Conservation (phyloP, 2,797 vertebrate species). For the Bufotes viridis region DNA sequence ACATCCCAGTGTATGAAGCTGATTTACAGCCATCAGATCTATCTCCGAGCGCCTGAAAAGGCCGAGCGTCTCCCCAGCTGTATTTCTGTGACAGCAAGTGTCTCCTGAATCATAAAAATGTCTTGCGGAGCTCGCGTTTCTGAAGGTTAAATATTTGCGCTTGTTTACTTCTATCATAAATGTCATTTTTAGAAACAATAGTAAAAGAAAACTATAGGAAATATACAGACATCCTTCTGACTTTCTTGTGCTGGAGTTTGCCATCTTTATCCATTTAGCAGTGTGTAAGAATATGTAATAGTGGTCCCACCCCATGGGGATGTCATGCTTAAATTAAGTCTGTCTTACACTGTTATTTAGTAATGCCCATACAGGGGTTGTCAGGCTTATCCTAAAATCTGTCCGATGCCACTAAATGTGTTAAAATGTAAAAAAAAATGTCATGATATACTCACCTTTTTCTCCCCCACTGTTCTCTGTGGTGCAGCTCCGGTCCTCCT, state of each 20-base stretch:
- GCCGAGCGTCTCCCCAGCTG: constrained; percentile 5
- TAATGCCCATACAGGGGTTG: too few relatives aligned
- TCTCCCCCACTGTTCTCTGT: too few relatives aligned
- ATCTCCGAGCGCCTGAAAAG: constrained; percentile 20
- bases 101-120: constrained; percentile 25
- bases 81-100: constrained; percentile 27
- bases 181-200: constrained; percentile 16
- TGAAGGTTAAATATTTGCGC: constrained; percentile 40
- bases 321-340: background rate
- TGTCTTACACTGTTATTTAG: too few relatives aligned
- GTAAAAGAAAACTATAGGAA: background rate
- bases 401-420: too few relatives aligned
- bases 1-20: constrained; percentile 14
- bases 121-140: background rate
- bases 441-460: too few relatives aligned
- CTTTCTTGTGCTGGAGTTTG: background rate
- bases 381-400: too few relatives aligned
- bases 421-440: too few relatives aligned
- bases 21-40: constrained; percentile 10
- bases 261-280: background rate
- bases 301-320: too few relatives aligned
- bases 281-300: background rate
- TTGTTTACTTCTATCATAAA: constrained; percentile 22
- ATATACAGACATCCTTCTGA: background rate
- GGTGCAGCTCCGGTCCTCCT: too few relatives aligned